Base-by-base conservation (phyloP, 2,797 vertebrate genomes). In the Anableps anableps region DNA sequence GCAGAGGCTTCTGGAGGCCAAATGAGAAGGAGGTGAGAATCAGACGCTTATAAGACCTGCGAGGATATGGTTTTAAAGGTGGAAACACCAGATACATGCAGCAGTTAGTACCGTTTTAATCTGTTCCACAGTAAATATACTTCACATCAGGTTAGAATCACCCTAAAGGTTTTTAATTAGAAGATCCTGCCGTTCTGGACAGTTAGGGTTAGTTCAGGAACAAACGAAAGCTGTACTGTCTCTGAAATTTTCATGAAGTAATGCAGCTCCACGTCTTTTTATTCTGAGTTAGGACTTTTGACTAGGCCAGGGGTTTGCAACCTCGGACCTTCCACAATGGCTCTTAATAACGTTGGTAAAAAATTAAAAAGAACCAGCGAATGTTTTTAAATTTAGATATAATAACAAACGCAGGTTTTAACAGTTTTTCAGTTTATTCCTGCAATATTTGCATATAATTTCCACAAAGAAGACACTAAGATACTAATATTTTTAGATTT, bases 1-100 rank as follows among this genome's bases (percentile, higher is more conserved):
- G 96, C 80, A 95, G 94, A 17, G 98, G 97, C 92, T 98, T 99
- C 99, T 99, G 90, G 4, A 75, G 10, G 26, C 0, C 29, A n/a
- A 31, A 58, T 0, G 19, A 48, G 7, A 6, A 14, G 29, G 0
- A 9, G 7, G 3, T 36, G 55, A 86, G n/a, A 76, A 45, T 43
- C 41, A 75, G 16, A n/a, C n/a, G n/a, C n/a, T n/a, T n/a, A n/a
- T n/a, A 47, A 5, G 17, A 43, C 26, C 62, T 38, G 34, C 29
- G 55, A 31, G 4, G 29, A 13, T n/a, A n/a, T 5, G n/a, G n/a
- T n/a, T n/a, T 68, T 64, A 38, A 21, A 64, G 8, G 34, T 36
- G 62, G 1, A 64, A 68, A 66, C 62, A 23, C 19, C 31, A 4
- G 62, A 10, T 13, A 14, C 36, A 58, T 75, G 74, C 74, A 29